A percentile compares a stretch with the other conserved stretches of the same genome.
These are phyloP conservation scores for Drosophila heteroneura DNA, from an alignment of 2,888 invertebrate species.

Conservation along the genomic window DNA sequence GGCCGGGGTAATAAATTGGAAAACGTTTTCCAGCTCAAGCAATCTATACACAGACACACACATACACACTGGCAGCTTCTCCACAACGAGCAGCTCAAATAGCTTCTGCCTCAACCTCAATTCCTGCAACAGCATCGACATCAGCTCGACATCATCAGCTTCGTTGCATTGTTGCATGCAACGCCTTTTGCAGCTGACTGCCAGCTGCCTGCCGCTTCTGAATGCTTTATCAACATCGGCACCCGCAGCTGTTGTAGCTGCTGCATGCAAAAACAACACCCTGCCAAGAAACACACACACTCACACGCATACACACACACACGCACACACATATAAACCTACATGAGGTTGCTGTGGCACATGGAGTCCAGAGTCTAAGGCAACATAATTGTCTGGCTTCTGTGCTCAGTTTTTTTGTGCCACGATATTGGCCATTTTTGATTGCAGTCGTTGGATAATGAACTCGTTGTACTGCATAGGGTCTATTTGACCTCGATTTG, in stretches of 20 bases:
- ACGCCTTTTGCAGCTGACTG: conserved; percentile 25
- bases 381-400: conserved; percentile 54
- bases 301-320: fast-evolving
- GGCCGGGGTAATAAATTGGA: conserved; percentile 82
- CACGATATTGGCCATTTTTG: conserved; percentile 50
- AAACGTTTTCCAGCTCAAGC: conserved; percentile 74
- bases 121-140: conserved; percentile 4
- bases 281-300: conserved; percentile 30
- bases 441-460: conserved; percentile 70
- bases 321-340: background rate
- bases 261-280: conserved; percentile 57
- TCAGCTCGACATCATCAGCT: conserved; percentile 25
- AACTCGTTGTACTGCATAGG: conserved; percentile 53
- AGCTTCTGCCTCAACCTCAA: conserved; percentile 4
- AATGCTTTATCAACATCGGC: conserved; percentile 70
- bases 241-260: conserved; percentile 69
- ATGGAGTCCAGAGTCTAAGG: conserved; percentile 25
- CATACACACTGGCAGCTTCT: conserved; percentile 33
- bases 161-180: conserved; percentile 49
- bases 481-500: conserved; percentile 34
- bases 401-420: conserved; percentile 52
- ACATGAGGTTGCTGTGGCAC: conserved; percentile 24
- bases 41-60: conserved; percentile 14
- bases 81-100: conserved; percentile 33
- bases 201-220: conserved; percentile 43